Evolutionary conservation across 23 tunicate genomes (phyloP).

Genomic region (Phallusia fumigata): DNA sequence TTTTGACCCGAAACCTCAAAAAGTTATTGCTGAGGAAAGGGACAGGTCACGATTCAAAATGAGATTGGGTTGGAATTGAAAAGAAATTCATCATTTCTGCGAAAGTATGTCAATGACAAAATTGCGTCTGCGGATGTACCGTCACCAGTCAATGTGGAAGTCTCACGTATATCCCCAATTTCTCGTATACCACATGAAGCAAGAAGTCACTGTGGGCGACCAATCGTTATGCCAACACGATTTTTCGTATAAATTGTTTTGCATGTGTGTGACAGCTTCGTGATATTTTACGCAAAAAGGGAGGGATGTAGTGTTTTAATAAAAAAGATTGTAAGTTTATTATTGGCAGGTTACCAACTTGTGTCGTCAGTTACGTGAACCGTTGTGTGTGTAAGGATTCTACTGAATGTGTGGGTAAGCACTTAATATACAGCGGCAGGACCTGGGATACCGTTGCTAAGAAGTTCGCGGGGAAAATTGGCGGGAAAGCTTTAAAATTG

Average conservation of each 20-base stretch:
- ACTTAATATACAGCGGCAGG: too few relatives aligned
- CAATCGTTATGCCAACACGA: background rate
- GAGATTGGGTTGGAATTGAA: too few relatives aligned
- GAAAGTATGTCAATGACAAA: too few relatives aligned
- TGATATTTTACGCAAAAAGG: background rate
- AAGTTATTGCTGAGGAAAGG: background rate
- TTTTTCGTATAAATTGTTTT: background rate
- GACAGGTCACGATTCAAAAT: too few relatives aligned
- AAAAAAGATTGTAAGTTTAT: background rate
- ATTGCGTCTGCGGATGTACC: background rate
- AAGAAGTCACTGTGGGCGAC: background rate
- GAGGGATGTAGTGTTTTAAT: background rate
- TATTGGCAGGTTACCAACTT: background rate
- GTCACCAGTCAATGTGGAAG: background rate
- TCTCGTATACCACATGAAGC: background rate
- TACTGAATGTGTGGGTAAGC: background rate
- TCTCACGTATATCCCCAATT: background rate
- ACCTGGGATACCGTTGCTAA: too few relatives aligned
- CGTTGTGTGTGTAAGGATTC: background rate
- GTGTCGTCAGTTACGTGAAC: slow-evolving; percentile 1
- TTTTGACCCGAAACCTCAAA: background rate
- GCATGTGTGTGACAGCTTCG: slow-evolving; percentile 2
- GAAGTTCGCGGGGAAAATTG: too few relatives aligned
- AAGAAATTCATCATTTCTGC: too few relatives aligned
- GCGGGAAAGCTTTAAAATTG: too few relatives aligned